These are phyloP conservation scores for Sebastolobus alascanus DNA, from an alignment of 2,797 vertebrate genomes.

Conservation along the genomic window DNA sequence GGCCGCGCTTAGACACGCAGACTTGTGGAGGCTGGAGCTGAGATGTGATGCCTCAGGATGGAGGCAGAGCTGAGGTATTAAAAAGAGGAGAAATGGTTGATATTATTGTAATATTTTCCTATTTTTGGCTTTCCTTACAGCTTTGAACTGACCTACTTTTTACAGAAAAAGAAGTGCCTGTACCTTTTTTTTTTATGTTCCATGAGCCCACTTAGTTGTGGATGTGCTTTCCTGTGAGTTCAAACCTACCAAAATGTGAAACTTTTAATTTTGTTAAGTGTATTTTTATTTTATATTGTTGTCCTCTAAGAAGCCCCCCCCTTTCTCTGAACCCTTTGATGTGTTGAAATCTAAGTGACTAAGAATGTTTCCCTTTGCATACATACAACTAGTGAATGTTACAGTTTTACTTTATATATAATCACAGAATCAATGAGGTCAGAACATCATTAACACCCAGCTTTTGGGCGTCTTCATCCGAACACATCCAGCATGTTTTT, in stretches of 20 bases:
- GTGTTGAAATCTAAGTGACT: constrained; percentile 50
- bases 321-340: constrained; percentile 29
- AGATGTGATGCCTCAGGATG: constrained; percentile 6
- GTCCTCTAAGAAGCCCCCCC: constrained; percentile 3
- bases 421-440: constrained; percentile 14
- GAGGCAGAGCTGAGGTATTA: constrained; percentile 26
- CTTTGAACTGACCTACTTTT: constrained; percentile 66
- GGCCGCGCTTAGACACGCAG: constrained; percentile 6
- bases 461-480: constrained; percentile 57
- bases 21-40: constrained; percentile 10
- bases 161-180: constrained; percentile 77
- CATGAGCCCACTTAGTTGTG: constrained; percentile 42
- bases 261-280: constrained; percentile 39
- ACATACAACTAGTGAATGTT: constrained; percentile 61
- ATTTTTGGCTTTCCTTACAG: constrained; percentile 54
- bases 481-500: constrained; percentile 73
- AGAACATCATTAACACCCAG: constrained; percentile 32
- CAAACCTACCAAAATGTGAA: constrained; percentile 52
- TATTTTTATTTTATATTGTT: constrained; percentile 21
- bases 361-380: constrained; percentile 62
- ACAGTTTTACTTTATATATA: constrained; percentile 1
- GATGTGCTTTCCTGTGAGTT: constrained; percentile 54
- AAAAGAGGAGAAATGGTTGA: constrained; percentile 29
- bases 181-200: constrained; percentile 38
- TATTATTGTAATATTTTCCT: constrained; percentile 47